These are phyloP conservation scores for Camptogramma bilineatum DNA, from an alignment of 2,888 invertebrate species.

Conservation along the genomic window DNA sequence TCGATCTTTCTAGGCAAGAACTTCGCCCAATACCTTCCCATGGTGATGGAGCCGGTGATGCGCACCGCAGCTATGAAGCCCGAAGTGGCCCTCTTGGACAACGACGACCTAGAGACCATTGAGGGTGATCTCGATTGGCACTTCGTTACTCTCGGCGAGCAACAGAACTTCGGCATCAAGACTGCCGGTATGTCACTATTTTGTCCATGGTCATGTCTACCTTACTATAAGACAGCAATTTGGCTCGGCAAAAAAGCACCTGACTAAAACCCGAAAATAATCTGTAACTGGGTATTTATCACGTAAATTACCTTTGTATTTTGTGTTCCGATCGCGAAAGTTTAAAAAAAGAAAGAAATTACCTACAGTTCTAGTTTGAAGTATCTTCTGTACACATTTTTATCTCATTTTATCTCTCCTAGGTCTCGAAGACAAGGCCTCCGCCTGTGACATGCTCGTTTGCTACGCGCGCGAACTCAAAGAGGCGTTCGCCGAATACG, in stretches of 20 bases:
- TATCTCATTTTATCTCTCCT: slow-evolving; percentile 12
- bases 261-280: no score
- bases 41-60: slow-evolving; percentile 98
- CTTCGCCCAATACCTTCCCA: slow-evolving; percentile 95
- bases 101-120: slow-evolving; percentile 92
- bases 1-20: slow-evolving; percentile 85
- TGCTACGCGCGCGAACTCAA: slow-evolving; percentile 97
- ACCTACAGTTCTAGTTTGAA: no score
- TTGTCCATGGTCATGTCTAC: no score
- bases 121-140: slow-evolving; percentile 97
- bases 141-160: slow-evolving; percentile 96
- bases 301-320: no score
- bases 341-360: no score
- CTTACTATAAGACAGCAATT: no score
- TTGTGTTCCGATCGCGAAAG: no score
- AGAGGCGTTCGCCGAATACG: slow-evolving; percentile 88
- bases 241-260: no score
- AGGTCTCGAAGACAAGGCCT: slow-evolving; percentile 97
- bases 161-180: slow-evolving; percentile 97
- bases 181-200: slow-evolving; percentile 90
- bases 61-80: slow-evolving; percentile 97
- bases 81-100: slow-evolving; percentile 95
- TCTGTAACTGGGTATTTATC: no score
- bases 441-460: slow-evolving; percentile 98
- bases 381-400: no score